Evolutionary conservation across 1,140 invertebrate genomes (phyloP), one percentile per base, ranked within the genome.

Genomic region (Chironomus striatipennis): DNA sequence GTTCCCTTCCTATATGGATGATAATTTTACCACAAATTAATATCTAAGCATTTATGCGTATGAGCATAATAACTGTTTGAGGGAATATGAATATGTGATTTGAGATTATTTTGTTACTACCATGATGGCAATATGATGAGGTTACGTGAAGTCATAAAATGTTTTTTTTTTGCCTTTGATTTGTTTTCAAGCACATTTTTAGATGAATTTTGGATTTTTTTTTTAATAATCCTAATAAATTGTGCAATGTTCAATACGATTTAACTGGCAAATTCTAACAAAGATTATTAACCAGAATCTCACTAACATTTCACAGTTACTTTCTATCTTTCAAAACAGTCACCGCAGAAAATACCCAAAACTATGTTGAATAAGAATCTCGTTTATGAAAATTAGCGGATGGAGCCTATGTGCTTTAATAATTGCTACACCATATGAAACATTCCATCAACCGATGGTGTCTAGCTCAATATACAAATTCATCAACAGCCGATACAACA

Each of bases 371-470:
- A n/a, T 10, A 15, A 57, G 47, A 57, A 57, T 57, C n/a, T n/a
- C 15, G 47, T n/a, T 57, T 57, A 57, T 57, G 47, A 57, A 57
- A 57, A 57, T 57, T 57, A 57, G 47, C 47, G 47, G 47, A 57
- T 57, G 47, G 47, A 57, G 47, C 47, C 47, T 57, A 57, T 57
- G 12, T 57, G 47, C 47, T n/a, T n/a, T 57, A n/a, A 57, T 57
- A 57, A 57, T 57, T 57, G 47, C 47, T 12, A 57, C 47, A 5
- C n/a, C 12, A 57, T 34, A 34, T 34, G 24, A 34, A 34, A 34
- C 24, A 34, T 34, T 34, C 47, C 47, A 57, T n/a, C 47, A 57
- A 57, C 47, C 8, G 43, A 9, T n/a, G 47, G 12, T n/a, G 47
- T n/a, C 47, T 57, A 57, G 12, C 47, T 57, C n/a, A n/a, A 57